Conservation (phyloP, 2,888 invertebrate genomes). For the Habroteleia sp. region DNA sequence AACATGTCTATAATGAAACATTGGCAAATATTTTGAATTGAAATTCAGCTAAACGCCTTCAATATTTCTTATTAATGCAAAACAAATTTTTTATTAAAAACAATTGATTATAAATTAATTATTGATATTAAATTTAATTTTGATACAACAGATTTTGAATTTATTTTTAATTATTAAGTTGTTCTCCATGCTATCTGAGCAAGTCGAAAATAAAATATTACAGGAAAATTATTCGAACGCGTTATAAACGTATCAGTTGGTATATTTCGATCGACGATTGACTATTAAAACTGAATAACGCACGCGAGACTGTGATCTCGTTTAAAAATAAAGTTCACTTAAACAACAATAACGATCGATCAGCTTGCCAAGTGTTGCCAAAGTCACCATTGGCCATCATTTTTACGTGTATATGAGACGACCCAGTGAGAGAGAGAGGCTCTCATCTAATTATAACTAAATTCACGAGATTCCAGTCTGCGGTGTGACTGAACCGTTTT, state of each 20-base stretch:
- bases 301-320: slow-evolving; percentile 51
- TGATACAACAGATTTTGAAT: too few species aligned
- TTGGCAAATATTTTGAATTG: too few species aligned
- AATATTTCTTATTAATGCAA: too few species aligned
- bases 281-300: slow-evolving; percentile 24
- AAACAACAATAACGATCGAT: slow-evolving; percentile 64
- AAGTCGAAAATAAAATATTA: too few species aligned
- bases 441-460: slow-evolving; percentile 72
- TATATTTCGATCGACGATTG: slow-evolving; percentile 13
- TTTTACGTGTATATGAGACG: slow-evolving; percentile 40
- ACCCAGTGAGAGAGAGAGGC: slow-evolving; percentile 48
- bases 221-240: background rate
- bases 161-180: too few species aligned
- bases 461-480: slow-evolving; percentile 67
- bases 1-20: too few species aligned
- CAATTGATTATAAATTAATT: too few species aligned
- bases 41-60: too few species aligned
- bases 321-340: slow-evolving; percentile 70
- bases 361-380: slow-evolving; percentile 71
- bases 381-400: slow-evolving; percentile 63
- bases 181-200: too few species aligned
- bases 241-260: background rate
- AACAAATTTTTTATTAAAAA: too few species aligned
- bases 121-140: too few species aligned
- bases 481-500: slow-evolving; percentile 39